phyloP scores from a whole-genome alignment of 2,113 vertebrate genomes.

The Spizaetus ornatus region DNA sequence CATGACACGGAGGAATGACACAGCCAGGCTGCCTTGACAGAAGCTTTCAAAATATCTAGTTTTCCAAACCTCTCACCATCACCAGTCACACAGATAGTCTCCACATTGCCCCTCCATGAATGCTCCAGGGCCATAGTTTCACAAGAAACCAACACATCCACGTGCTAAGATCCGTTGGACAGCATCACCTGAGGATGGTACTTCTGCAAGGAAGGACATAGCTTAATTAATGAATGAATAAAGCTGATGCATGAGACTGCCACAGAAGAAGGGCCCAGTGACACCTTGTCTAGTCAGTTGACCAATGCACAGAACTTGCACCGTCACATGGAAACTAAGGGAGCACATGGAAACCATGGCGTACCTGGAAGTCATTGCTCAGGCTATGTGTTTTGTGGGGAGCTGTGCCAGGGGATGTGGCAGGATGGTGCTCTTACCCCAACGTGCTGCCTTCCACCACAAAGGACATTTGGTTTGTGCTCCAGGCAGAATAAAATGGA shows the following conservation, averaged over 20 bases:
- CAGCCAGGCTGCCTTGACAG: neutral
- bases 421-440: neutral
- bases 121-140: neutral
- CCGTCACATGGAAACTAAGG: neutral
- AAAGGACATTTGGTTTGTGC: neutral
- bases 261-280: neutral
- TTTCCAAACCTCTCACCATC: neutral
- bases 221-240: neutral
- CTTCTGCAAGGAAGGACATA: neutral
- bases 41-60: neutral
- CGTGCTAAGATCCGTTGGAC: neutral
- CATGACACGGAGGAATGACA: neutral
- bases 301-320: fast-evolving
- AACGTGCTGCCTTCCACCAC: fast-evolving
- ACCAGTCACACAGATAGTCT: neutral
- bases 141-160: neutral
- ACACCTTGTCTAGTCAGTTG: neutral
- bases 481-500: neutral
- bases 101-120: neutral
- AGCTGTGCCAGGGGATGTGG: neutral
- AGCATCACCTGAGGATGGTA: neutral
- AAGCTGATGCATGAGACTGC: neutral
- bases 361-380: neutral
- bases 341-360: fast-evolving
- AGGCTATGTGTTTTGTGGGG: neutral